Evolutionary conservation across 1,140 invertebrate species (phyloP).

Genomic region (Maconellicoccus hirsutus): DNA sequence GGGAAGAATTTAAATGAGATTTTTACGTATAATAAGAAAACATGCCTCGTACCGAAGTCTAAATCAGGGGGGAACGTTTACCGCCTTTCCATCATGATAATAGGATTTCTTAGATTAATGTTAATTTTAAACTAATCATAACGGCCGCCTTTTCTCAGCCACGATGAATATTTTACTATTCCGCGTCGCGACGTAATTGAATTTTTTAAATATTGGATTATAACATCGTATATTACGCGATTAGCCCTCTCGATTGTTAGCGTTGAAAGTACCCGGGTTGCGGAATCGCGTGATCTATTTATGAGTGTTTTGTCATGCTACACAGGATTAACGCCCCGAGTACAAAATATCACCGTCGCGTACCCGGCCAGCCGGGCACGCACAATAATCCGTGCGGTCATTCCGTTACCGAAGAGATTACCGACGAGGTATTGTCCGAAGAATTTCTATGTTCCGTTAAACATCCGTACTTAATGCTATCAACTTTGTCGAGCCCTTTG

Average conservation of each 20-base stretch:
- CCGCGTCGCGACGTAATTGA: neutral
- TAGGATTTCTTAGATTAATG: conserved; percentile 9
- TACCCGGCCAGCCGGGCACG: no score
- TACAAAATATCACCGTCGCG: no score
- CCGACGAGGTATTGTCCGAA: no score
- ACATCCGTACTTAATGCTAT: no score
- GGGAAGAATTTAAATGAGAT: neutral
- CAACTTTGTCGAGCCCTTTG: no score
- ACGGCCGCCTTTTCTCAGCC: neutral
- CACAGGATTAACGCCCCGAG: neutral
- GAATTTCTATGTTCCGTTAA: no score
- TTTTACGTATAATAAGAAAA: neutral
- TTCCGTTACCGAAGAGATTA: no score
- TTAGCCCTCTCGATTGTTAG: neutral
- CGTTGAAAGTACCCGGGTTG: neutral
- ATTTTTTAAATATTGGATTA: neutral
- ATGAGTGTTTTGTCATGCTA: neutral
- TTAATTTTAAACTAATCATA: conserved; percentile 6
- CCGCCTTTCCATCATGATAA: neutral
- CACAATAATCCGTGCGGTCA: no score
- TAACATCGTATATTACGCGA: neutral
- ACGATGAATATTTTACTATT: neutral
- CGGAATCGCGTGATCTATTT: neutral
- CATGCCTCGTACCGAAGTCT: neutral
- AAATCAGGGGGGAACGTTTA: neutral